A percentile compares a stretch with the other conserved stretches of the same genome.
phyloP scores from a whole-genome alignment of 2,797 vertebrate genomes.

The Caiman crocodilus region DNA sequence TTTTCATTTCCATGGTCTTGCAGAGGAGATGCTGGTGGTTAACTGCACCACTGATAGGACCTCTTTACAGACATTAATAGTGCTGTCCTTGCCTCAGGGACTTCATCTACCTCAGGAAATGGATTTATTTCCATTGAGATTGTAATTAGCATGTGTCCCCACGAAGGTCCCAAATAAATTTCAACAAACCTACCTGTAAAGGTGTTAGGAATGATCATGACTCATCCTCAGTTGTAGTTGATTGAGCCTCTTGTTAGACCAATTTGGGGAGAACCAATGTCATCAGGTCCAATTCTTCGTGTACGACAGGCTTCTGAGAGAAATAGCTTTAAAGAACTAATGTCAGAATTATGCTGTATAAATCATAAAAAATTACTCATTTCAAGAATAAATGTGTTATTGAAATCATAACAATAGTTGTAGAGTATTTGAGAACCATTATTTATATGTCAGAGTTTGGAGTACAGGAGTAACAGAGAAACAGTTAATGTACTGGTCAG shows the following conservation, averaged over 20 bases:
- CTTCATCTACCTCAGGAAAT: background rate
- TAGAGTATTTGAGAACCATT: background rate
- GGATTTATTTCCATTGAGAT: background rate
- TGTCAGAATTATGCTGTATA: background rate
- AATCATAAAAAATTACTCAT: background rate
- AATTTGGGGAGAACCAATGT: background rate
- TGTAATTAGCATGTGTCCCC: background rate
- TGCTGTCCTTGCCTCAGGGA: background rate
- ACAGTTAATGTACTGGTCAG: fast-evolving
- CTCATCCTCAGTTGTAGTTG: background rate
- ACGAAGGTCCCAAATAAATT: background rate
- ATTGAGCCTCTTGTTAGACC: background rate
- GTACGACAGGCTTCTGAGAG: background rate
- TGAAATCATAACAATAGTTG: background rate
- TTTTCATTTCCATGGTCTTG: no score
- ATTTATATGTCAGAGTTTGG: background rate
- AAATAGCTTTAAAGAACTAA: background rate
- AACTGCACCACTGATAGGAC: no score
- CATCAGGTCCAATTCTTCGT: background rate
- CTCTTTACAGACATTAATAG: background rate
- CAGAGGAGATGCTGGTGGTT: no score
- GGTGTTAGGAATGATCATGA: background rate
- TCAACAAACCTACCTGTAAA: background rate
- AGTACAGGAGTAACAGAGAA: background rate
- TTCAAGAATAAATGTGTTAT: background rate